Base-by-base conservation (phyloP, 2,113 vertebrate genomes). In the Macquaria ambigua region DNA sequence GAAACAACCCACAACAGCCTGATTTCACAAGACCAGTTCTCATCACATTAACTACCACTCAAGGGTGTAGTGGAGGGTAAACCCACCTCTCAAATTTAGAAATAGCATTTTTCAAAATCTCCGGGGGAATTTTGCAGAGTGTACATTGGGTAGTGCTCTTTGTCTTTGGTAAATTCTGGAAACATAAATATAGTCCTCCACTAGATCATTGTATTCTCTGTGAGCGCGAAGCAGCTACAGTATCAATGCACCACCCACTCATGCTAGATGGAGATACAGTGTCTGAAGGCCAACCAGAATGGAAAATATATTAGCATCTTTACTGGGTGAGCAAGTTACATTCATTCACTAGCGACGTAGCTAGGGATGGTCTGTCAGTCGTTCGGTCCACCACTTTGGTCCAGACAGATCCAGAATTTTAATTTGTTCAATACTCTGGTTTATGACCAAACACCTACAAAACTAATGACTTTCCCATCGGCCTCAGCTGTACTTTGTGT, bases 21-120 rank as follows among this genome's bases (percentile, higher is more conserved):
- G 14, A 80, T 62, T 86, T 81, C 39, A 86, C 21, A 28, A 74
- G 52, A 75, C 8, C n/a, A 70, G 72, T 41, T 81, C 34, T 77
- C 18, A n/a, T 43, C 68, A 80, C n/a, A 68, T 62, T 69, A 81
- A 56, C 34, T 66, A 67, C 12, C 0, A 68, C 43, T 79, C 23
- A 68, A 21, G 43, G 39, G 70, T 62, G 59, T 61, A 71, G n/a
- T 62, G 39, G 16, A 74, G 39, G 23, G 41, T 77, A 66, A 87
- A 74, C 3, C 64, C 39, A 71, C 23, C 8, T 39, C n/a, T 70
- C 31, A 67, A 37, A 74, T 72, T 43, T 6, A 69, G n/a, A 61
- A 82, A 31, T 55, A 74, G 10, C 6, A 56, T 82, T 83, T 67
- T 31, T 56, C 9, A 23, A 64, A 67, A 69, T 25, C 64, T 77